phyloP scores from a whole-genome alignment of 2,113 vertebrate species.

The Paradoxurus hermaphroditus region DNA sequence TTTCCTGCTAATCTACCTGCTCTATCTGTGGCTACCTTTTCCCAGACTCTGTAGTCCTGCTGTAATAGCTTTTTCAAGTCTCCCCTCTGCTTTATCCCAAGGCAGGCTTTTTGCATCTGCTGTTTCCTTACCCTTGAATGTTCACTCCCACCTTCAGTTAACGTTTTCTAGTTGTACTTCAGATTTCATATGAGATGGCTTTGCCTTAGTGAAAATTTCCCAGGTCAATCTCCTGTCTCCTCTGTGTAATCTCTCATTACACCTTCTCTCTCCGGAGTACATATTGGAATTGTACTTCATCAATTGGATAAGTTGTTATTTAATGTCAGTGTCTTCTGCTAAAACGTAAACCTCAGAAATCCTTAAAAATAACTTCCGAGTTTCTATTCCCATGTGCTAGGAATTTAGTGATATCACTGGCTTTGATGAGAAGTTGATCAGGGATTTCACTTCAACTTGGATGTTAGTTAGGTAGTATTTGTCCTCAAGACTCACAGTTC shows the following conservation, averaged over 20 bases:
- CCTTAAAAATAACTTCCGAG: conserved; percentile 20
- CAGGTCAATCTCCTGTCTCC: neutral
- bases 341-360: conserved; percentile 19
- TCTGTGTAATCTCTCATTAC: neutral
- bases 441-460: neutral
- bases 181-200: neutral
- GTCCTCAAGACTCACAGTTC: neutral
- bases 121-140: neutral
- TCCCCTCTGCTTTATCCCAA: neutral
- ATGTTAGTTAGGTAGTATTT: neutral
- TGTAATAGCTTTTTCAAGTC: neutral
- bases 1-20: neutral
- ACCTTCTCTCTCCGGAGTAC: neutral
- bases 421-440: neutral
- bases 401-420: neutral
- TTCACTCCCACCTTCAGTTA: neutral
- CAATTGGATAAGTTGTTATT: conserved; percentile 26
- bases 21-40: neutral
- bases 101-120: neutral
- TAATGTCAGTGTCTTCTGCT: conserved; percentile 22
- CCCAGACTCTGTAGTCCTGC: neutral
- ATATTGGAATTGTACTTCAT: conserved; percentile 10
- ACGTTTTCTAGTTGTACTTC: neutral
- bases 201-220: neutral
- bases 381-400: neutral